Evolutionary conservation across 2,113 vertebrate species (phyloP), one percentile per base, ranked within the genome.

Genomic region (Brachyhypopomus occidentalis): DNA sequence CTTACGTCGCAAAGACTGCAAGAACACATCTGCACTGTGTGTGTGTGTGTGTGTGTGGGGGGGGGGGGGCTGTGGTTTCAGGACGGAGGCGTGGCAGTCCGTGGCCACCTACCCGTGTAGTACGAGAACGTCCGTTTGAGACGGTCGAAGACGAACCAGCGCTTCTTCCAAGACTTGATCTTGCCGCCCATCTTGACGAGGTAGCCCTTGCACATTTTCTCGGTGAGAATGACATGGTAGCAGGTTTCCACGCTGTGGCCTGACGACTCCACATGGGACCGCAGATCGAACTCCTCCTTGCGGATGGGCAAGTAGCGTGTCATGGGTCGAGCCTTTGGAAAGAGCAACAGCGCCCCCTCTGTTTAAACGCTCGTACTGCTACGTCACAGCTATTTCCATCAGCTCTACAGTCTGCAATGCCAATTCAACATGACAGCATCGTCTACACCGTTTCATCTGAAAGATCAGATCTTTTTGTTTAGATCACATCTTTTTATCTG

Each of bases 131-230:
- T 98, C 58, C 97, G 94, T 86, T 97, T 98, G 88, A 99, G 94
- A 83, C 98, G 96, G 89, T 99, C 98, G 0, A 99, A 99, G 87
- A 99, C 96, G 17, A 99, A 99, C 98, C 98, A 99, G 86, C 98
- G 97, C 72, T 98, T 98, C 93, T 96, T 98, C 98, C 98, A 99
- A 0, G 98, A 99, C 82, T 98, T 99, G 87, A 99, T 98, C 89
- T 99, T 99, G 71, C 98, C 98, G 0, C 98, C 98, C 98, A 99
- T 99, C 93, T 99, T 99, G 79, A 97, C 95, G 85, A 99, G 95
- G 91, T 97, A 96, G 84, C 97, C 97, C 52, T 96, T 96, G 84
- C 98, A 99, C 95, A 98, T 96, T 92, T 98, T 99, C 88, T 97
- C 96, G 0, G 92, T 95, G 66, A 99, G 91, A 82, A 97, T 95